Percentiles rank a stretch among this genome's conserved stretches.
These are phyloP conservation scores for Thera britannica DNA, from an alignment of 2,888 invertebrate species.

Conservation along the genomic window DNA sequence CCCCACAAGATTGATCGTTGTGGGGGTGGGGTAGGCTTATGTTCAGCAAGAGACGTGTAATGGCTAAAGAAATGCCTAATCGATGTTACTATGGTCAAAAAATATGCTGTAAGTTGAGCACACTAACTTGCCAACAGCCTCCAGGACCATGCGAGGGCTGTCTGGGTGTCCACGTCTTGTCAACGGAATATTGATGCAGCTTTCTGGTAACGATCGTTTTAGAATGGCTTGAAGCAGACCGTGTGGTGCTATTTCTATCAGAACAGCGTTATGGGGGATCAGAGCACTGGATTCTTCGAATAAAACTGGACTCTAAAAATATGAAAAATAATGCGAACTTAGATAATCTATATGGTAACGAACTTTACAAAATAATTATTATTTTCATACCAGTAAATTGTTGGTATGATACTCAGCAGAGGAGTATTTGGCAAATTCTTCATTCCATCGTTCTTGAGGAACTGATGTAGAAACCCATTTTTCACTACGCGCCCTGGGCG, in stretches of 20 bases:
- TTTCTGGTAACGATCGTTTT: constrained; percentile 87
- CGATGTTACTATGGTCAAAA: no score
- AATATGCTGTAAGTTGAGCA: neutral
- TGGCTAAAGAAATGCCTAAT: no score
- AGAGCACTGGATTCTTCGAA: constrained; percentile 91
- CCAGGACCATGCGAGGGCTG: constrained; percentile 80
- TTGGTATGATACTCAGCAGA: constrained; percentile 94
- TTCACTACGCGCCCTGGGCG: constrained; percentile 85
- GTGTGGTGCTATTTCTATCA: constrained; percentile 94
- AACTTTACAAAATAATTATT: neutral
- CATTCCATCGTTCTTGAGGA: constrained; percentile 86
- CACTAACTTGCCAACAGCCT: constrained; percentile 76
- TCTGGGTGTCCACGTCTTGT: constrained; percentile 88
- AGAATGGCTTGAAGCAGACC: constrained; percentile 89
- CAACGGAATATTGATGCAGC: constrained; percentile 87
- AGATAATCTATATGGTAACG: neutral
- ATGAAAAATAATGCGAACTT: neutral
- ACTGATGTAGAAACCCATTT: constrained; percentile 94
- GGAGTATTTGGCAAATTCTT: constrained; percentile 71
- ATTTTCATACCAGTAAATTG: constrained; percentile 85
- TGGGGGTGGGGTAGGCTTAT: no score
- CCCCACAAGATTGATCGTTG: no score
- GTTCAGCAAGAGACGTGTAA: no score
- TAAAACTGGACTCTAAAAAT: constrained; percentile 80
- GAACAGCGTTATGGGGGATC: constrained; percentile 90